These are phyloP conservation scores for Urocitellus parryii DNA, from an alignment of 2,113 vertebrate species.

Conservation along the genomic window DNA sequence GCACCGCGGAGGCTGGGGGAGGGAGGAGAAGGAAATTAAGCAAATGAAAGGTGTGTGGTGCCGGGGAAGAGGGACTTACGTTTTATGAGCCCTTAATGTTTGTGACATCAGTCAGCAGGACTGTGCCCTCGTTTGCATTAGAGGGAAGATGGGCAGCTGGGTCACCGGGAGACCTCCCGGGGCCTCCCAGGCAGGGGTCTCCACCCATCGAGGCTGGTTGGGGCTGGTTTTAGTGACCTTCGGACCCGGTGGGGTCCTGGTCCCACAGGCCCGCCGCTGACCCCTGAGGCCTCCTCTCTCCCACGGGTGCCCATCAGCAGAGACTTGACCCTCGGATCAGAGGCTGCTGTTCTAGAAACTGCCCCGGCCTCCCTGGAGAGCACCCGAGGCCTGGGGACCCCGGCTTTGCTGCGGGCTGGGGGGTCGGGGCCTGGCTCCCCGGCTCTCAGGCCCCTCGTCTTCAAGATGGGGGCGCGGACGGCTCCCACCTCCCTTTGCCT, in stretches of 20 bases:
- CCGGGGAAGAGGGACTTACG: slow-evolving; percentile 83
- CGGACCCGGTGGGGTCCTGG: neutral
- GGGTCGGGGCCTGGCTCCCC: neutral
- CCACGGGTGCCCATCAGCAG: neutral
- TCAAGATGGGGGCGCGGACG: neutral
- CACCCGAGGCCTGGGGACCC: neutral
- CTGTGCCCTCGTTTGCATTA: slow-evolving; percentile 86
- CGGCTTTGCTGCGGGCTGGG: neutral
- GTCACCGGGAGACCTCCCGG: slow-evolving; percentile 67
- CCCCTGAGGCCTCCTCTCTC: neutral
- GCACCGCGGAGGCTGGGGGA: neutral
- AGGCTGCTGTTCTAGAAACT: neutral
- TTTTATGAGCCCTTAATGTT: slow-evolving; percentile 88
- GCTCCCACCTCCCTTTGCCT: fast-evolving
- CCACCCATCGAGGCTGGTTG: neutral
- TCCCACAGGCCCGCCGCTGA: too few species aligned
- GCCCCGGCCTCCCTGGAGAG: neutral
- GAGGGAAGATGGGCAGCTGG: slow-evolving; percentile 11
- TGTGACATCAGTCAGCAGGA: slow-evolving; percentile 87
- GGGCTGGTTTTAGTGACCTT: neutral
- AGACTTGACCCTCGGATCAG: neutral
- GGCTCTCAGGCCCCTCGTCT: neutral
- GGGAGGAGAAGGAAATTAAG: slow-evolving; percentile 78
- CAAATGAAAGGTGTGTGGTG: slow-evolving; percentile 75
- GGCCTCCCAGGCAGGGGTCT: neutral